phyloP scores from a whole-genome alignment of 2,113 vertebrate genomes.

The Brachyhypopomus occidentalis region DNA sequence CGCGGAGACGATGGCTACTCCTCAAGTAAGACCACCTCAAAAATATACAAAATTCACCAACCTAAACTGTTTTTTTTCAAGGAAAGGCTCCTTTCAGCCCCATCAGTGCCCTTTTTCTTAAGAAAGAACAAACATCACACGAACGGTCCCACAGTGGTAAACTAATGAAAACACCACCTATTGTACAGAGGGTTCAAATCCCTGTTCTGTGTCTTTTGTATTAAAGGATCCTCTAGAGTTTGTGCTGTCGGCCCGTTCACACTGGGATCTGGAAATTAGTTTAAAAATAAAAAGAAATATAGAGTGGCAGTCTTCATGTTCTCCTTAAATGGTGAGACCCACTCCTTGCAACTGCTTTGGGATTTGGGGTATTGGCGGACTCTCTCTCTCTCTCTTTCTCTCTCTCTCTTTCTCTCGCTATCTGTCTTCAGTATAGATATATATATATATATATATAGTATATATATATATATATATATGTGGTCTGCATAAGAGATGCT shows the following conservation, averaged over 20 bases:
- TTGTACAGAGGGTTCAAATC: background rate
- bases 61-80: slow-evolving; percentile 12
- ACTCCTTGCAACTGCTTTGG: background rate
- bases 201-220: background rate
- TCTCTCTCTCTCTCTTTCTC: too few species aligned
- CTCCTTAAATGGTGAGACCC: background rate
- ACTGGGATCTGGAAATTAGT: background rate
- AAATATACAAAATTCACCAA: background rate
- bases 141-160: background rate
- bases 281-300: background rate
- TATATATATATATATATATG: too few species aligned
- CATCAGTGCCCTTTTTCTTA: background rate
- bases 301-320: background rate
- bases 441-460: too few species aligned
- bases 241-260: background rate
- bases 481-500: too few species aligned
- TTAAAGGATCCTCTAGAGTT: background rate
- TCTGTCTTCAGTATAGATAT: too few species aligned
- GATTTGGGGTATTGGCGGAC: too few species aligned
- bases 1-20: background rate
- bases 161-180: background rate
- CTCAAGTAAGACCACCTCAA: slow-evolving; percentile 17
- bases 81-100: background rate
- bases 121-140: background rate
- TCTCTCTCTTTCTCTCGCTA: too few species aligned